Base-by-base conservation (phyloP, 2,797 vertebrate species). In the Ceyx erithaca region DNA sequence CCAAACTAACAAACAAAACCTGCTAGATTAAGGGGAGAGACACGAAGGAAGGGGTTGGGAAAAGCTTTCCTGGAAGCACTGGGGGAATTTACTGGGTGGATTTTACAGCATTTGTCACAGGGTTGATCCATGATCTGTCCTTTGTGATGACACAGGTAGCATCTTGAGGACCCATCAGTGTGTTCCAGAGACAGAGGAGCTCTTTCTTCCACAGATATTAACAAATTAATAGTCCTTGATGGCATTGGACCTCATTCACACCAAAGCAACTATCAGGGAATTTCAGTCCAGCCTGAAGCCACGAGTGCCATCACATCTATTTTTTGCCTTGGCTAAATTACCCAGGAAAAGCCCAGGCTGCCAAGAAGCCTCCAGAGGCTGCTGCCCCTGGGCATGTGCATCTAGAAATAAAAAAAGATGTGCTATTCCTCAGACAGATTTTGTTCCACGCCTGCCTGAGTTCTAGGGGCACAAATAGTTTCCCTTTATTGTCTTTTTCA, bases 271-370 rank as follows among this genome's bases (percentile, higher is more conserved):
- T 73, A 68, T 31, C 78, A 82, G 31, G 92, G 61, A 86, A 91
- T 84, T 94, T 71, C 40, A 71, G 31, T 80, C 73, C 71, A 84
- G 69, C 84, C 81, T 67, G 82, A 84, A 94, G 92, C 43, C 61
- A 66, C 9, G 46, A 91, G 61, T 63, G 71, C 76, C 64, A 94
- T 75, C 71, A 46, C 41, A 89, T 89, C 76, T 89, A 80, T 90
- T 77, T 89, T 92, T 61, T 87, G 78, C 75, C 37, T 69, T 80
- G 62, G 75, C 69, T 91, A 58, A 87, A 89, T 94, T 83, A 93
- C 62, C 84, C 49, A 85, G 72, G 72, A 80, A 66, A 80, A 90
- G 85, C 52, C 62, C 16, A 51, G 51, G 68, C n/a, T 95, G 91
- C 70, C 75, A 92, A 94, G 81, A 73, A 90, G 85, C 37, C 63